These are phyloP conservation scores for Tholera decimalis DNA, from an alignment of 2,888 invertebrate genomes.

Conservation along the genomic window DNA sequence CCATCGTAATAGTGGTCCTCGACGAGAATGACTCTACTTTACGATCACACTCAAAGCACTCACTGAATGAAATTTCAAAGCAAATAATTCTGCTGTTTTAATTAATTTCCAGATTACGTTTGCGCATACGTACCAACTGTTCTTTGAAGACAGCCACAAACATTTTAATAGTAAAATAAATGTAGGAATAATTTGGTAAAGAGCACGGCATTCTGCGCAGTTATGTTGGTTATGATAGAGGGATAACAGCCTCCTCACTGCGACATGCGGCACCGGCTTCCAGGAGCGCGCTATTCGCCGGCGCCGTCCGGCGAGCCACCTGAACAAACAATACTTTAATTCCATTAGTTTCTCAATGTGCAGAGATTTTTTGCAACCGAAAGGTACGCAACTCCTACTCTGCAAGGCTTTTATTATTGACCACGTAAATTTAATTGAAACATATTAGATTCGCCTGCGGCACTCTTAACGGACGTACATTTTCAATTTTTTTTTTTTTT, in stretches of 20 bases:
- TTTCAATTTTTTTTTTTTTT: slow-evolving; percentile 49
- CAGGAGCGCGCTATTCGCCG: slow-evolving; percentile 61
- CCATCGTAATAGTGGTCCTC: slow-evolving; percentile 40
- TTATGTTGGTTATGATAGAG: slow-evolving; percentile 69
- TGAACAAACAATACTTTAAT: slow-evolving; percentile 79
- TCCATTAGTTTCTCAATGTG: slow-evolving; percentile 70
- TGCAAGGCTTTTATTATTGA: slow-evolving; percentile 51
- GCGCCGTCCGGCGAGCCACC: slow-evolving; percentile 67
- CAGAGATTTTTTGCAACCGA: slow-evolving; percentile 61
- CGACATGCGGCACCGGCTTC: background rate
- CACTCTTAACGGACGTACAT: slow-evolving; percentile 11
- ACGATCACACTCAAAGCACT: slow-evolving; percentile 32
- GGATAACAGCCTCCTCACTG: slow-evolving; percentile 58
- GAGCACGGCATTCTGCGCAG: slow-evolving; percentile 41
- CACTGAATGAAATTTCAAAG: slow-evolving; percentile 28
- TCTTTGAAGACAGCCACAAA: slow-evolving; percentile 55
- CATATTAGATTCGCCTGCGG: slow-evolving; percentile 28
- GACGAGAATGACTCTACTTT: slow-evolving; percentile 27
- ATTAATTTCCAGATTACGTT: slow-evolving; percentile 49
- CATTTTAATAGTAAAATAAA: slow-evolving; percentile 44
- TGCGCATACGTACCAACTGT: slow-evolving; percentile 16
- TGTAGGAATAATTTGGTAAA: slow-evolving; percentile 46
- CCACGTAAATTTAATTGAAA: slow-evolving; percentile 46
- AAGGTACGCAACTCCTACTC: slow-evolving; percentile 43
- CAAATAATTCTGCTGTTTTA: slow-evolving; percentile 43